phyloP scores from a whole-genome alignment of 2,888 invertebrate genomes.

The Drosophila phalerata region DNA sequence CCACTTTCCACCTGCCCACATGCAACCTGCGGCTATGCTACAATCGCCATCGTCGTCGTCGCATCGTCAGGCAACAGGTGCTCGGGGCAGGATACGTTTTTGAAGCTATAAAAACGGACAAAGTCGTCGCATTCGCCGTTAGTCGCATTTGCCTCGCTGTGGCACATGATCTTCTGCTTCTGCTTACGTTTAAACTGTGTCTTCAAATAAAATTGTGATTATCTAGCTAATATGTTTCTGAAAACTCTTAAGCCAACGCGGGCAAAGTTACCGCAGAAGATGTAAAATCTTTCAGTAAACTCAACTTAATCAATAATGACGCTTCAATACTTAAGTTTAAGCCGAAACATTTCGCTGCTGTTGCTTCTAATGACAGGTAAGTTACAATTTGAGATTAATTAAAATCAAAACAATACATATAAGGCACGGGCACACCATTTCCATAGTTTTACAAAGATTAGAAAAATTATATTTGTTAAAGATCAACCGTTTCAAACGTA shows the following conservation, averaged over 20 bases:
- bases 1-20: not conserved
- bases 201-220: not conserved
- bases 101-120: conserved; percentile 61
- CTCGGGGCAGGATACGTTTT: conserved; percentile 32
- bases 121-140: conserved; percentile 32
- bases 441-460: no score
- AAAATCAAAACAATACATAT: no score
- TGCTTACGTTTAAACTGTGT: not conserved
- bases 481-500: no score
- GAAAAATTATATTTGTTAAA: no score
- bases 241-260: conserved; percentile 2
- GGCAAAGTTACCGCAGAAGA: not conserved
- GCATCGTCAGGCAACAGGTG: conserved; percentile 65
- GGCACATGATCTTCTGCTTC: conserved; percentile 39
- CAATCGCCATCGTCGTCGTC: conserved; percentile 6
- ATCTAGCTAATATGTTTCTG: conserved; percentile 24
- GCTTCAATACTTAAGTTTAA: not conserved
- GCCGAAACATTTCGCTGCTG: conserved; percentile 39
- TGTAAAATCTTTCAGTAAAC: conserved; percentile 20
- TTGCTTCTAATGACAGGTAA: conserved; percentile 56
- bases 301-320: conserved; percentile 33
- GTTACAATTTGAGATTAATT: conserved; percentile 5
- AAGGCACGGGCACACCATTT: no score
- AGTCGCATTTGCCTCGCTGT: conserved; percentile 60
- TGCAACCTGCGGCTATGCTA: conserved; percentile 2